Conservation (phyloP, 2,888 invertebrate species). For the Drepanosiphum platanoidis region DNA sequence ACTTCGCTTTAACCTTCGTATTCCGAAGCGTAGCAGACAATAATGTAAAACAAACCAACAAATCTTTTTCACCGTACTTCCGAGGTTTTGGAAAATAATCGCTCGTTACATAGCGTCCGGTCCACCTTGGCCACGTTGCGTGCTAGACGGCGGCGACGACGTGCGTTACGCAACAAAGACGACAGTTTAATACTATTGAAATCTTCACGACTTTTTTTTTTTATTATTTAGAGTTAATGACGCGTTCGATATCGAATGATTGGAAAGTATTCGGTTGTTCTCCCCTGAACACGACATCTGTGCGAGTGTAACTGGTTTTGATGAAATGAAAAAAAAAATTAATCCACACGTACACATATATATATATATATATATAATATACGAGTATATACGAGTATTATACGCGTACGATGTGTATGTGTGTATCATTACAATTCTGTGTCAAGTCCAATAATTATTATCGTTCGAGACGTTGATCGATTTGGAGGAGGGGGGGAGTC, state of each 20-base stretch:
- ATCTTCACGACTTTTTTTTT: constrained; percentile 8
- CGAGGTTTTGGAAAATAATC: constrained; percentile 31
- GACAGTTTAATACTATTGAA: constrained; percentile 18
- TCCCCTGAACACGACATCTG: constrained; percentile 38
- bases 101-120: constrained; percentile 2
- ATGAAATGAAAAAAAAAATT: constrained; percentile 13
- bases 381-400: not conserved
- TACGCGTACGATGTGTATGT: too few species aligned
- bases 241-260: constrained; percentile 45
- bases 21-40: not conserved
- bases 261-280: constrained; percentile 26
- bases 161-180: constrained; percentile 38
- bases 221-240: constrained; percentile 47
- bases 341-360: not conserved
- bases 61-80: constrained; percentile 13
- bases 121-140: constrained; percentile 21
- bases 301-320: constrained; percentile 28
- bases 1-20: not conserved
- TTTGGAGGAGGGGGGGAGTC: constrained; percentile 21
- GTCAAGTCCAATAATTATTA: constrained; percentile 52
- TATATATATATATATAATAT: not conserved
- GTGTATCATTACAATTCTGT: constrained; percentile 3
- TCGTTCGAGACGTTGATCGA: constrained; percentile 55
- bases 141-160: not conserved
- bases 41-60: not conserved